Percentiles rank a stretch among this genome's conserved stretches.
phyloP scores from a whole-genome alignment of 2,797 vertebrate genomes.

The Eulemur coronatus region DNA sequence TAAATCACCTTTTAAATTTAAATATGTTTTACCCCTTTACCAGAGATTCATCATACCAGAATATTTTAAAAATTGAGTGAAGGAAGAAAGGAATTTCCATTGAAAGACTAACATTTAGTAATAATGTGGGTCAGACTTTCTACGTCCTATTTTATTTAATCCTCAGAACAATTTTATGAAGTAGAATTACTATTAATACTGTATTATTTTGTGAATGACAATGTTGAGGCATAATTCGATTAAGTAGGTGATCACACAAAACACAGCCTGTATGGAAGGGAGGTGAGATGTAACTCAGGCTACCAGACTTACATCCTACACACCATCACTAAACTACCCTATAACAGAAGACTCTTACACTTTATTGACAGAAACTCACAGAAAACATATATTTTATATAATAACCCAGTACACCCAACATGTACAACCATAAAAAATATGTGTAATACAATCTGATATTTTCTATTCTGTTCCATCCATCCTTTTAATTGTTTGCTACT shows the following conservation, averaged over 20 bases:
- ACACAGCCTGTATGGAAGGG: not conserved
- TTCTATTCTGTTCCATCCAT: not conserved
- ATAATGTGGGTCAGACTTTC: not conserved
- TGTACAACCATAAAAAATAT: not conserved
- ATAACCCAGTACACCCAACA: not conserved
- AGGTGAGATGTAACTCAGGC: not conserved
- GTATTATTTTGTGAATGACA: not conserved
- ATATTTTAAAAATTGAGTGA: not conserved
- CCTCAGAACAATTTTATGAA: not conserved
- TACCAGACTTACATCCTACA: not conserved
- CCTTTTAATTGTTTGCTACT: not conserved
- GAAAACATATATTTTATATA: not conserved
- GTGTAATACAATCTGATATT: not conserved
- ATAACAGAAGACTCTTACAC: not conserved
- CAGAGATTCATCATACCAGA: not conserved
- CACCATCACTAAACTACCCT: not conserved
- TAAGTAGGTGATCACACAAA: not conserved
- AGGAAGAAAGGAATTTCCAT: not conserved
- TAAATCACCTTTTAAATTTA: conserved; percentile 11
- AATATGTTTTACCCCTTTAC: not conserved
- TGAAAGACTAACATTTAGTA: conserved; percentile 21
- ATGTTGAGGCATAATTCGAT: not conserved
- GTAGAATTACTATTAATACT: not conserved
- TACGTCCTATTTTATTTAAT: not conserved
- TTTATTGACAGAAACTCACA: not conserved